Percentiles rank a stretch among this genome's conserved stretches.
Conservation (phyloP, 2,888 invertebrate species). For the Gastracanthus pulcherrimus region DNA sequence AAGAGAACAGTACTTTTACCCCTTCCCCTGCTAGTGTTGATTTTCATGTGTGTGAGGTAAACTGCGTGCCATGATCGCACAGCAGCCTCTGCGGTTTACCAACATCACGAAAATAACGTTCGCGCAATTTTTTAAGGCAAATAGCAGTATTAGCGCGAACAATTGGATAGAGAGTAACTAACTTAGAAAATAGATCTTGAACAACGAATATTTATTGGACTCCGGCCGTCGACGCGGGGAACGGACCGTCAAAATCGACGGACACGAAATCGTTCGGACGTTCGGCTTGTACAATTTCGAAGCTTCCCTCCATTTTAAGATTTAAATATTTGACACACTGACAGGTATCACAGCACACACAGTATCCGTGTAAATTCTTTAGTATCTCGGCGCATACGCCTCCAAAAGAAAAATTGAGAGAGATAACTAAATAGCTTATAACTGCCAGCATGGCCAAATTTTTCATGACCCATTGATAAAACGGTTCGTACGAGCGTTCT, state of each 20-base stretch:
- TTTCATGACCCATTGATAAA: background rate
- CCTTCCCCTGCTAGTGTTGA: background rate
- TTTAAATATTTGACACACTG: background rate
- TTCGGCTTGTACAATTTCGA: background rate
- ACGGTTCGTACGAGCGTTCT: no score
- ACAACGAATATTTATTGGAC: conserved; percentile 21
- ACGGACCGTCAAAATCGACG: conserved; percentile 23
- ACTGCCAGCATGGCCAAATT: conserved; percentile 25
- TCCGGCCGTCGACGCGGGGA: background rate
- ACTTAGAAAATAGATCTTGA: conserved; percentile 10
- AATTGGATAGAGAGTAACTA: background rate
- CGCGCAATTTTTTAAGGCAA: background rate
- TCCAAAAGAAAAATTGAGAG: background rate
- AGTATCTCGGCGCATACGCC: background rate
- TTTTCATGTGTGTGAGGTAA: background rate
- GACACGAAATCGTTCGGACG: background rate
- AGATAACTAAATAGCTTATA: background rate
- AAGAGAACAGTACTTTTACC: background rate
- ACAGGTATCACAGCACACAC: conserved; percentile 6
- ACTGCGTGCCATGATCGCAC: conserved; percentile 9
- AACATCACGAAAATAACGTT: background rate
- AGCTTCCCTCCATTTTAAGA: background rate
- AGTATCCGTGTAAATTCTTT: background rate
- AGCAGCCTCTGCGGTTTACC: conserved; percentile 7
- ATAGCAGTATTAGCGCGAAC: background rate